Evolutionary conservation across 2,888 invertebrate genomes (phyloP).

Genomic region (Dynastes tityus): DNA sequence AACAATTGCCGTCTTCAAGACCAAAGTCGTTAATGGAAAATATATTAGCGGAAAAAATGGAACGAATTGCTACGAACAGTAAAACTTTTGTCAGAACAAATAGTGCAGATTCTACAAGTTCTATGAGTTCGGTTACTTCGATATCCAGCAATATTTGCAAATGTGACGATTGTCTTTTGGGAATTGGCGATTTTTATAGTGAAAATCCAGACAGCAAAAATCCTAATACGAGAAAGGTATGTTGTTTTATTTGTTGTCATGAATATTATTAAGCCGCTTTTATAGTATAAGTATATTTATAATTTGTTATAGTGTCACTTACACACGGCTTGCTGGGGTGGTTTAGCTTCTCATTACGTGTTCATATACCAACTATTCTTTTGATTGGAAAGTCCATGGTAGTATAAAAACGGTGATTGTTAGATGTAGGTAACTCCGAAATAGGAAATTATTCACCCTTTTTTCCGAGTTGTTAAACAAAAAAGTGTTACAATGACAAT

Average conservation of each 20-base stretch:
- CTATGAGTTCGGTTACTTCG: slow-evolving; percentile 80
- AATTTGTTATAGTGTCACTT: background rate
- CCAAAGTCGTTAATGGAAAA: slow-evolving; percentile 88
- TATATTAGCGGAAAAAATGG: slow-evolving; percentile 86
- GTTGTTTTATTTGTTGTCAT: slow-evolving; percentile 71
- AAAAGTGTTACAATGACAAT: no score
- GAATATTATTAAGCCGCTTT: slow-evolving; percentile 56
- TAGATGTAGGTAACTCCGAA: no score
- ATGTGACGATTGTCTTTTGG: slow-evolving; percentile 88
- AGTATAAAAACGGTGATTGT: no score
- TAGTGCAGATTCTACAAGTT: slow-evolving; percentile 78
- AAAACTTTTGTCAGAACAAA: slow-evolving; percentile 79
- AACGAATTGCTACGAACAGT: slow-evolving; percentile 74
- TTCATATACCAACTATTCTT: no score
- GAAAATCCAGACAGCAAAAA: slow-evolving; percentile 69
- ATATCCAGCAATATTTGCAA: slow-evolving; percentile 83
- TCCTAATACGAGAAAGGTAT: slow-evolving; percentile 76
- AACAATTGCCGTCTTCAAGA: slow-evolving; percentile 71
- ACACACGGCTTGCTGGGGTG: no score
- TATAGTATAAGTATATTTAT: slow-evolving; percentile 48
- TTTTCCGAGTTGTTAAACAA: no score
- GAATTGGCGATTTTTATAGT: slow-evolving; percentile 84
- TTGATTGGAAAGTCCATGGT: no score
- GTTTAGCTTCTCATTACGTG: no score
- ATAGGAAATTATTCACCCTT: no score